Evolutionary conservation across 2,888 invertebrate genomes (phyloP), one percentile per base, ranked within the genome.

Genomic region (Monochamus alternatus): DNA sequence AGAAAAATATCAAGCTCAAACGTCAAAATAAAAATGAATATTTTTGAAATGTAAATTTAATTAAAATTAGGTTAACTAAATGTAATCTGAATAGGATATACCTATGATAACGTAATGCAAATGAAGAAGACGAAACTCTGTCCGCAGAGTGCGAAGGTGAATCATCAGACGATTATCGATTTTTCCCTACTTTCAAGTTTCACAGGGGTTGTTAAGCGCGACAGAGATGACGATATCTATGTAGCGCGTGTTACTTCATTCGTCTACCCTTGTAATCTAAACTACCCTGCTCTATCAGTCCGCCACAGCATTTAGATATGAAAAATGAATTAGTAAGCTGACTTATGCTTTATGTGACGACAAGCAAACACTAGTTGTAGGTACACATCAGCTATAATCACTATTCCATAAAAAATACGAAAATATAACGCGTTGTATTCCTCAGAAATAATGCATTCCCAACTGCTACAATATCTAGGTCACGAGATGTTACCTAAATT

Each of bases 101-200:
- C 64, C 14, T n/a, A 44, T 30, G 64, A 31, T 47, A 31, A 64
- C 32, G 32, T 55, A 69, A 69, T 51, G 59, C 60, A 60, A 69
- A 60, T 69, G 69, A 60, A 22, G 60, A 69, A 47, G 69, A 32
- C 44, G 32, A 4, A 69, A 59, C 68, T 60, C 68, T 69, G 59
- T 69, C 69, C 43, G 69, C 69, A 9, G 60, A 60, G 69, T 78
- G 79, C 77, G 77, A 80, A 82, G 80, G 82, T 83, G 83, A 83
- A 83, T 83, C 83, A 83, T 83, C 83, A 78, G 74, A 75, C 77
- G 77, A 75, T 74, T 83, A 83, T 83, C 81, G 83, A 83, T 83
- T 83, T 79, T 82, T 83, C 75, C 75, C 78, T 81, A 81, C 81
- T 79, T 81, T 79, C 74, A 76, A 76, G 74, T 76, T 80, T 71